Evolutionary conservation across 1,140 invertebrate species (phyloP).

Genomic region (Halyomorpha halys): DNA sequence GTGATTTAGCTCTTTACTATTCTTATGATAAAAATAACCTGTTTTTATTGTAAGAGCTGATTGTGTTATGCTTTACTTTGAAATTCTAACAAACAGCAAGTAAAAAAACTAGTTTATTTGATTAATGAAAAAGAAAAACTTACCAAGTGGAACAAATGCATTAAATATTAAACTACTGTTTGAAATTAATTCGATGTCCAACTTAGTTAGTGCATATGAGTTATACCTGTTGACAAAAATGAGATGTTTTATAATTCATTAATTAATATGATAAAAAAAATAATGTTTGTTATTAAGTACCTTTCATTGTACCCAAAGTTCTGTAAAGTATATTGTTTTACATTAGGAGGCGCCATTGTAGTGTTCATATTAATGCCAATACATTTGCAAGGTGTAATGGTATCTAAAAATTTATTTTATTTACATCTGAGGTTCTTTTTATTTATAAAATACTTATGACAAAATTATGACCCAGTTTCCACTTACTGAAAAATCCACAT

Average conservation of each 20-base stretch:
- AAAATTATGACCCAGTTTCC: no score
- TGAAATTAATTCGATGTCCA: neutral
- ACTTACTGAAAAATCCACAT: no score
- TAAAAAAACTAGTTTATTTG: neutral
- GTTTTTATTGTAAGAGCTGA: no score
- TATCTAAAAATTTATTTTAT: neutral
- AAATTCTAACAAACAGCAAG: no score
- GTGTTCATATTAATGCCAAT: constrained; percentile 2
- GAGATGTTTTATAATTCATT: neutral
- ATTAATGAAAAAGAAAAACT: neutral
- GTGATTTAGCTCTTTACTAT: no score
- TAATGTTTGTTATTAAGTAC: neutral
- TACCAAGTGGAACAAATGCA: constrained; percentile 9
- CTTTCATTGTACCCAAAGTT: constrained; percentile 4
- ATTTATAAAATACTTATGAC: no score
- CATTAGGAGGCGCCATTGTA: neutral
- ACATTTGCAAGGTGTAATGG: constrained; percentile 3
- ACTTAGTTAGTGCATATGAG: neutral
- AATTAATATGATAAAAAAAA: neutral
- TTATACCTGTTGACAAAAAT: neutral
- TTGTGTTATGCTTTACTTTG: no score
- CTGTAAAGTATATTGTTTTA: neutral
- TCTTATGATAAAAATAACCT: no score
- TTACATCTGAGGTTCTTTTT: no score
- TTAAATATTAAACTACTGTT: neutral